phyloP scores from a whole-genome alignment of 2,113 vertebrate species.

The Lichenostomus cassidix region DNA sequence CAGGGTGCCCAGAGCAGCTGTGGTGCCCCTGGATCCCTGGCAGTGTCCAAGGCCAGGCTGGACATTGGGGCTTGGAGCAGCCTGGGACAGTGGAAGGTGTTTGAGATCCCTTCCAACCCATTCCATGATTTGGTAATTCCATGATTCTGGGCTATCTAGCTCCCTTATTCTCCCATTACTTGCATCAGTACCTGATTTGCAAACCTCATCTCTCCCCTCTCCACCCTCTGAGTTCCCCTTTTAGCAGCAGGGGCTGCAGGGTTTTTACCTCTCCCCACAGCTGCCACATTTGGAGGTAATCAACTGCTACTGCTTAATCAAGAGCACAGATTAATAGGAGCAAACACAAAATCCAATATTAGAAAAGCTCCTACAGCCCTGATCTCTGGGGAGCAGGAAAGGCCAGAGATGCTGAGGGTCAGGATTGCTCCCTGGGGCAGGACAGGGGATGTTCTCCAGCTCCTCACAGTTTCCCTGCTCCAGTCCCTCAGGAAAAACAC shows the following conservation, averaged over 20 bases:
- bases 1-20: background rate
- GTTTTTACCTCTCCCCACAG: background rate
- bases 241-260: background rate
- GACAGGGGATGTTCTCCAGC: background rate
- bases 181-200: background rate
- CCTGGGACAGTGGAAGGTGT: fast-evolving
- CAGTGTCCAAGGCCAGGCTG: background rate
- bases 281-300: background rate
- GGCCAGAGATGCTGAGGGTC: background rate
- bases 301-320: background rate
- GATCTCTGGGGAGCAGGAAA: background rate
- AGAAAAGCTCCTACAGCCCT: background rate
- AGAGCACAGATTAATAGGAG: background rate
- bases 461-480: background rate
- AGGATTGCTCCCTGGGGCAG: background rate
- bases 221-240: background rate
- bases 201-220: background rate
- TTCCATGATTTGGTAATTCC: fast-evolving
- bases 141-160: background rate
- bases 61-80: background rate
- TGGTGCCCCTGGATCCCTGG: background rate
- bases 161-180: background rate
- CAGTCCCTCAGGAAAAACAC: background rate
- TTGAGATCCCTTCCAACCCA: background rate
- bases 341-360: background rate